Evolutionary conservation across 2,113 vertebrate species (phyloP), one percentile per base, ranked within the genome.

Genomic region (Dinomys branickii): DNA sequence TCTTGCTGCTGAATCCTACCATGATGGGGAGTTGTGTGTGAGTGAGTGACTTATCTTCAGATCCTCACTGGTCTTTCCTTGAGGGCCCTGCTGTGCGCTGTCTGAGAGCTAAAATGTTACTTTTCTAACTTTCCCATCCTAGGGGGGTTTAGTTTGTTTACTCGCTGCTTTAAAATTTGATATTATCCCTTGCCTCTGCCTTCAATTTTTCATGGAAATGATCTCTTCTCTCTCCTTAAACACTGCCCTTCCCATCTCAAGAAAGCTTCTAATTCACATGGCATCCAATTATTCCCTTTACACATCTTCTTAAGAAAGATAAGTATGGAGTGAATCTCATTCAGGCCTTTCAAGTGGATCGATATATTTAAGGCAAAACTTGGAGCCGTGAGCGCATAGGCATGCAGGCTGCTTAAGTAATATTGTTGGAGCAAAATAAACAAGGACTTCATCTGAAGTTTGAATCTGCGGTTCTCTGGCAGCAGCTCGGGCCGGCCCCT

Each of bases 1-100:
- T 77, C 93, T 78, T 84, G 95, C 69, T 89, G 95, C 86, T 44
- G 59, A 83, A 52, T 80, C 81, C 61, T 93, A 90, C 65, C 92
- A 77, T 41, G 47, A 73, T 10, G 44, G 54, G 88, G 90, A 61
- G 38, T 54, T 97, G 65, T 80, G 17, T 67, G 35, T 81, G 63
- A 90, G 54, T 6, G 17, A 63, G 54, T 5, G 13, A 69, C 26
- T 90, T 73, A 41, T 88, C 80, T 90, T 94, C 87, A 35, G 61
- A 52, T 11, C n/a, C 41, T 69, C 95, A 75, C 20, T 52, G 54
- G 59, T 78, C 56, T 41, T 88, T 35, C 35, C 38, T 38, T 28
- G 63, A 61, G 33, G 1, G 10, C 44, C 59, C 33, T 33, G 77
- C 58, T 54, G 75, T 20, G 13, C 41, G 30, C 30, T 2, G 12